Evolutionary conservation across 2,113 vertebrate genomes (phyloP).

Genomic region (Taurulus bubalis): DNA sequence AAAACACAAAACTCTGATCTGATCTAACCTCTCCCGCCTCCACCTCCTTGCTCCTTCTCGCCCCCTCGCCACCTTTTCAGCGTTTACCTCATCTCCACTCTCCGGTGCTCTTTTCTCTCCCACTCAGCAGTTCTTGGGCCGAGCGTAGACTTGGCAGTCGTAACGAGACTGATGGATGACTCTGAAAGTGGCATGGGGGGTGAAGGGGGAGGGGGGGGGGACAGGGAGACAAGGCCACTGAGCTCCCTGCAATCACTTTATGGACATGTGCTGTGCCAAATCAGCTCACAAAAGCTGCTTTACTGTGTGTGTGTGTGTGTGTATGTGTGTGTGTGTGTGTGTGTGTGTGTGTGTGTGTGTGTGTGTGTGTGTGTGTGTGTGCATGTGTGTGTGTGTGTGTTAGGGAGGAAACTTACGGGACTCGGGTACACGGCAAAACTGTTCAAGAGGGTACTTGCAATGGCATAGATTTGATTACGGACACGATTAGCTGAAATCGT

Average conservation of each 20-base stretch:
- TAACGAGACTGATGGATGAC: constrained; percentile 81
- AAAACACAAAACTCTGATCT: constrained; percentile 53
- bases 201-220: constrained; percentile 8
- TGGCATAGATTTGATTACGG: not conserved
- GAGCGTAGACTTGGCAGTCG: constrained; percentile 69
- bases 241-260: constrained; percentile 69
- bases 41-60: constrained; percentile 12
- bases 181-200: constrained; percentile 61
- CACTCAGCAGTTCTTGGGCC: constrained; percentile 67
- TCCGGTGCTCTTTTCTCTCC: constrained; percentile 19
- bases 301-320: constrained; percentile 19
- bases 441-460: not conserved
- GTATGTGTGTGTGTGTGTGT: constrained; percentile 28
- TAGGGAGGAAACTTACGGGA: constrained; percentile 9
- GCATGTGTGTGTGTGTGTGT: too few species aligned
- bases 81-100: constrained; percentile 33
- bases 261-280: constrained; percentile 67
- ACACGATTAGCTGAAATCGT: not conserved
- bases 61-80: constrained; percentile 15
- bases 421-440: constrained; percentile 23
- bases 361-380: too few species aligned
- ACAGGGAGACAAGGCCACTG: constrained; percentile 52
- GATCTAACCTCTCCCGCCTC: constrained; percentile 33
- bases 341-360: constrained; percentile 6
- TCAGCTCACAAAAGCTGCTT: constrained; percentile 55